Evolutionary conservation across 2,797 vertebrate species (phyloP).

Genomic region (Malacoctenus gilli): DNA sequence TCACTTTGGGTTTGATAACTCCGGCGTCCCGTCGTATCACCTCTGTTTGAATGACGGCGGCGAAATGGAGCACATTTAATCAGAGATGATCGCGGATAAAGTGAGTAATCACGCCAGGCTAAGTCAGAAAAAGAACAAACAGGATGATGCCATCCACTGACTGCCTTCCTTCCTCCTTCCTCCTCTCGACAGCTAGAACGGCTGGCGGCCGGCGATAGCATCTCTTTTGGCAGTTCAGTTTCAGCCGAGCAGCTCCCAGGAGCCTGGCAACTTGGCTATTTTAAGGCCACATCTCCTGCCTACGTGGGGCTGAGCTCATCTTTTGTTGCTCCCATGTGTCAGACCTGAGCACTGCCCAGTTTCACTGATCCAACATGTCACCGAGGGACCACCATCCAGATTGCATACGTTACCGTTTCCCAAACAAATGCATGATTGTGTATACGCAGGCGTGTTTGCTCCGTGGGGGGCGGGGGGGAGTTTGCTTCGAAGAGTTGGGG

Average conservation of each 20-base stretch:
- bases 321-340: constrained; percentile 29
- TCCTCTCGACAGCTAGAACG: constrained; percentile 39
- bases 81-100: constrained; percentile 44
- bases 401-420: neutral
- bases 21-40: constrained; percentile 23
- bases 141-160: constrained; percentile 54
- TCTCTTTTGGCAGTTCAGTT: constrained; percentile 46
- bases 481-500: no score
- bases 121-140: constrained; percentile 60
- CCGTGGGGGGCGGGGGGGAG: no score
- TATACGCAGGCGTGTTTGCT: no score
- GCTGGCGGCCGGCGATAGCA: constrained; percentile 55
- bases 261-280: constrained; percentile 42
- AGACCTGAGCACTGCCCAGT: constrained; percentile 1
- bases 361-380: constrained; percentile 4
- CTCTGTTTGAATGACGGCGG: constrained; percentile 36
- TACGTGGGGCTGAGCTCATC: constrained; percentile 62
- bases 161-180: constrained; percentile 59
- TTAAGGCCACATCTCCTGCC: constrained; percentile 52
- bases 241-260: constrained; percentile 50
- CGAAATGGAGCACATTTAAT: constrained; percentile 20
- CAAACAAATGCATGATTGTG: no score
- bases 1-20: constrained; percentile 29
- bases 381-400: neutral
- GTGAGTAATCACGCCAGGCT: constrained; percentile 37